phyloP scores from a whole-genome alignment of 2,113 vertebrate species.

The Bubalus kerabau region DNA sequence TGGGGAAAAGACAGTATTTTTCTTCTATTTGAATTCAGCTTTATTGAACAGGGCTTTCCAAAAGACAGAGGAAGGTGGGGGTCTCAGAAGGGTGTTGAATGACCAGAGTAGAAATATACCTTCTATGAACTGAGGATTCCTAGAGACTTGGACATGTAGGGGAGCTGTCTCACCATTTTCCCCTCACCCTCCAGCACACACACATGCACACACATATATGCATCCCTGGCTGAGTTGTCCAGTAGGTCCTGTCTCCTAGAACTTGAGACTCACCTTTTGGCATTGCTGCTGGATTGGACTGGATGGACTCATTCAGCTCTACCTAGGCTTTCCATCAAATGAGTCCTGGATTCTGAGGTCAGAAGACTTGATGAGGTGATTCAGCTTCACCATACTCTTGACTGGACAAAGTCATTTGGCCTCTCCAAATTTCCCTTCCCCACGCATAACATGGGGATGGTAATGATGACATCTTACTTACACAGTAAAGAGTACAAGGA shows the following conservation, averaged over 20 bases:
- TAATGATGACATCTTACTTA: neutral
- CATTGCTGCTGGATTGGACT: neutral
- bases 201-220: no score
- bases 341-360: neutral
- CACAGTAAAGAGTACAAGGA: neutral
- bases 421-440: neutral
- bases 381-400: neutral
- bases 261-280: neutral
- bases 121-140: neutral
- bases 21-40: neutral
- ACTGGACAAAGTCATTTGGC: neutral
- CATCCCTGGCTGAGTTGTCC: neutral
- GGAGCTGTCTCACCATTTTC: neutral
- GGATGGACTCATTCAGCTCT: neutral
- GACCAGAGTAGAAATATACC: neutral
- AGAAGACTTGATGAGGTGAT: neutral
- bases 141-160: neutral
- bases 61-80: neutral
- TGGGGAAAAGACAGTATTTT: neutral
- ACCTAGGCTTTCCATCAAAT: neutral
- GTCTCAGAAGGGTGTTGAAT: neutral
- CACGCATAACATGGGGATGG: neutral
- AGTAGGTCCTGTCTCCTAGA: neutral
- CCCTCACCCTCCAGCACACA: neutral
- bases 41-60: neutral